phyloP scores from a whole-genome alignment of 2,797 vertebrate genomes.

The Varecia variegata region DNA sequence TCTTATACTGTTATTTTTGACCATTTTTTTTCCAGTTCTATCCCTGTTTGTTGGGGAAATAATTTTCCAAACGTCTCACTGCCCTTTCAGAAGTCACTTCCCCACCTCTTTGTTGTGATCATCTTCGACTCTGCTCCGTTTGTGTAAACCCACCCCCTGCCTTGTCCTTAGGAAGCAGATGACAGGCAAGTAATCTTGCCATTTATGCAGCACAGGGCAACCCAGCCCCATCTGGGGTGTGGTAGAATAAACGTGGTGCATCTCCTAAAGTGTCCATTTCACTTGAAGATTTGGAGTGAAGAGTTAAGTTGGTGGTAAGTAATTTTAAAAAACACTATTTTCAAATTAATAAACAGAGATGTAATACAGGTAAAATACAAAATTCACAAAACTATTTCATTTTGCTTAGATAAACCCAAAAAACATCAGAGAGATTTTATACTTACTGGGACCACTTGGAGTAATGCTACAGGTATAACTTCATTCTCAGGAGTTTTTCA shows the following conservation, averaged over 20 bases:
- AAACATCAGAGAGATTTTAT: neutral
- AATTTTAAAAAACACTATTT: neutral
- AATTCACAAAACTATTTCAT: neutral
- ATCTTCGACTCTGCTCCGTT: neutral
- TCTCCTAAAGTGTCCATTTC: neutral
- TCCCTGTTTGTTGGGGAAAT: neutral
- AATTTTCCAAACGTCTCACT: neutral
- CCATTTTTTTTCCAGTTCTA: neutral
- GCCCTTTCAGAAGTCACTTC: neutral
- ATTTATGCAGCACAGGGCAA: neutral
- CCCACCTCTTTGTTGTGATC: neutral
- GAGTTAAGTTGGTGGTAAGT: neutral
- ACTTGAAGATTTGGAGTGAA: neutral
- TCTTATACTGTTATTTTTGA: neutral
- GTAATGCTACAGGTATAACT: neutral
- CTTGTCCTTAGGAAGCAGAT: neutral
- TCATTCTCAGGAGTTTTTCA: constrained; percentile 13
- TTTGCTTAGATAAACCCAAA: neutral
- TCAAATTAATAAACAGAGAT: neutral
- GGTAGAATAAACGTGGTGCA: neutral
- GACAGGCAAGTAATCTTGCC: neutral
- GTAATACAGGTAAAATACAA: neutral
- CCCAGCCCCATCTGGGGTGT: no score
- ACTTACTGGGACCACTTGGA: neutral
- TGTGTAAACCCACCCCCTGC: neutral